Evolutionary conservation across 2,888 invertebrate genomes (phyloP).

Genomic region (Andricus quercusramuli): DNA sequence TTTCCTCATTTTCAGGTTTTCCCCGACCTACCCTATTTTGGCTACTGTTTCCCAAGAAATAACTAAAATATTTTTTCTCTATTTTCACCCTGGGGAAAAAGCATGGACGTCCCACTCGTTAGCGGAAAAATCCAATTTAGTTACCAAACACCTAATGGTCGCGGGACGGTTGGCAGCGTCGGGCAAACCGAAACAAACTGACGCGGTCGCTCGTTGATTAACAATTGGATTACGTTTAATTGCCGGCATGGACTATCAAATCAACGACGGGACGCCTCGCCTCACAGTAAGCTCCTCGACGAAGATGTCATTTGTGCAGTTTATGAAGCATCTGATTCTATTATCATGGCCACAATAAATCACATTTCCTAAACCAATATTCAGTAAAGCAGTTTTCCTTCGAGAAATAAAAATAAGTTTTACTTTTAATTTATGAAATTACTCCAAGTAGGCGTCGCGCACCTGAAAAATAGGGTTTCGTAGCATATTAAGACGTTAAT

Average conservation of each 20-base stretch:
- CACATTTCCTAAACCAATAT: background rate
- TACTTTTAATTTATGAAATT: background rate
- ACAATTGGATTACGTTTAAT: conserved; percentile 68
- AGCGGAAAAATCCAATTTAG: conserved; percentile 67
- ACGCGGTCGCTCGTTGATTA: conserved; percentile 61
- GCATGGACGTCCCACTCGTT: conserved; percentile 54
- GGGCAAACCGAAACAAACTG: conserved; percentile 51
- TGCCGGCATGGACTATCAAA: conserved; percentile 57
- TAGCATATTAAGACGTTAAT: too few relatives aligned
- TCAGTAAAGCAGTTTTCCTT: background rate
- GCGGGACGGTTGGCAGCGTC: conserved; percentile 48
- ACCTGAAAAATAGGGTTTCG: too few relatives aligned
- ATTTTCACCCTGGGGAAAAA: conserved; percentile 9
- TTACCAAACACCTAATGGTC: conserved; percentile 59
- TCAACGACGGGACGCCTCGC: conserved; percentile 50
- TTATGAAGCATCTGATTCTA: background rate
- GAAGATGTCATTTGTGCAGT: background rate
- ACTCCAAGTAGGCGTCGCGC: too few relatives aligned
- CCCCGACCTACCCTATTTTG: too few relatives aligned
- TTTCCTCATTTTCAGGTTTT: too few relatives aligned
- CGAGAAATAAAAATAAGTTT: background rate
- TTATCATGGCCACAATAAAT: background rate
- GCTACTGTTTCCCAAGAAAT: background rate
- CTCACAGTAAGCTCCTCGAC: conserved; percentile 23
- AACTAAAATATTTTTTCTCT: background rate